Evolutionary conservation across 2,888 invertebrate genomes (phyloP).

Genomic region (Spialia ferax): DNA sequence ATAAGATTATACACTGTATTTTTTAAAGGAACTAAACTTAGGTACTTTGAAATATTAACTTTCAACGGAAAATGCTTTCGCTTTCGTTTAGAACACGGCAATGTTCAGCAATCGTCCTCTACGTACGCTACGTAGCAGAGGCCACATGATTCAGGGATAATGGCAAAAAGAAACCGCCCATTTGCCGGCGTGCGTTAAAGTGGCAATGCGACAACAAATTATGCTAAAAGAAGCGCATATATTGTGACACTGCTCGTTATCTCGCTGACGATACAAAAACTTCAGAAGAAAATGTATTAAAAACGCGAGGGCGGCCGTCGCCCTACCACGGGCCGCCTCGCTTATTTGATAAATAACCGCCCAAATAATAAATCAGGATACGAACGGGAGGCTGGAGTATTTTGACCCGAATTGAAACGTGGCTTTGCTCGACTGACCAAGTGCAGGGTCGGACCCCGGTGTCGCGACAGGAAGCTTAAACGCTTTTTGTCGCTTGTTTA

Average conservation of each 20-base stretch:
- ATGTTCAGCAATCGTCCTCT: constrained; percentile 44
- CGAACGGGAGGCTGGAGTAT: constrained; percentile 47
- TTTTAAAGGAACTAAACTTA: no score
- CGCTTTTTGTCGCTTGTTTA: constrained; percentile 68
- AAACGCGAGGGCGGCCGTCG: constrained; percentile 53
- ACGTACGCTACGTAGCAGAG: constrained; percentile 23
- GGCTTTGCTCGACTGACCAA: constrained; percentile 62
- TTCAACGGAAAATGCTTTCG: constrained; percentile 13
- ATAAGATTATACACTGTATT: no score
- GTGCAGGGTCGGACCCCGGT: constrained; percentile 49
- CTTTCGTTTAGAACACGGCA: constrained; percentile 25
- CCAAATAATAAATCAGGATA: constrained; percentile 68
- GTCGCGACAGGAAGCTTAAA: constrained; percentile 66
- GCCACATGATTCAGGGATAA: constrained; percentile 51
- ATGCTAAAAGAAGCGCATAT: constrained; percentile 60
- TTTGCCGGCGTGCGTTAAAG: constrained; percentile 53
- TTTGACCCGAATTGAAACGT: constrained; percentile 49
- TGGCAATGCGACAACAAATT: constrained; percentile 58
- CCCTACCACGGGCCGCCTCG: constrained; percentile 55
- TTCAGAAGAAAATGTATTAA: constrained; percentile 64
- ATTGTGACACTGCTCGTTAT: constrained; percentile 65
- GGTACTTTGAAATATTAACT: constrained; percentile 5
- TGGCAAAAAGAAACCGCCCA: constrained; percentile 52
- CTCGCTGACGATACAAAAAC: constrained; percentile 71
- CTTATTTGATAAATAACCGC: constrained; percentile 74